Conservation (phyloP, 2,888 invertebrate genomes). For the Podotricha telesiphe region DNA sequence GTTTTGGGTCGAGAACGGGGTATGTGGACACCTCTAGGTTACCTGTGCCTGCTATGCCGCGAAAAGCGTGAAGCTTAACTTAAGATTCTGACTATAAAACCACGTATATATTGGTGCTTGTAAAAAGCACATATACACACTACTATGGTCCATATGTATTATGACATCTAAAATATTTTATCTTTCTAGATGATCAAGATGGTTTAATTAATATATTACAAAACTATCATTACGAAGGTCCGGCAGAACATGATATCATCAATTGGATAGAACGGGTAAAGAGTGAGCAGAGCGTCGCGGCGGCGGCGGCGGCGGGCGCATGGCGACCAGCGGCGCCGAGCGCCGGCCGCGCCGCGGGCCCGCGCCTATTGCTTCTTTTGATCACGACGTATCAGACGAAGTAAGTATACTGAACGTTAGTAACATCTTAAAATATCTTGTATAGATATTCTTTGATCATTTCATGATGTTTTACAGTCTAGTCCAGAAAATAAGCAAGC, state of each 20-base stretch:
- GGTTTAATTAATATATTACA: no score
- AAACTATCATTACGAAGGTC: background rate
- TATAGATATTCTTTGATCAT: background rate
- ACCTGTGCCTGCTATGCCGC: no score
- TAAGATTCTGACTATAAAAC: background rate
- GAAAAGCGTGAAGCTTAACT: background rate
- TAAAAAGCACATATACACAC: no score
- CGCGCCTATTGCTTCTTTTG: slow-evolving; percentile 97
- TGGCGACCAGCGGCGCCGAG: slow-evolving; percentile 60
- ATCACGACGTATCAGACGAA: slow-evolving; percentile 93
- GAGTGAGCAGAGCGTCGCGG: slow-evolving; percentile 32
- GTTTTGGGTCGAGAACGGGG: no score
- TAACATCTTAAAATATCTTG: background rate
- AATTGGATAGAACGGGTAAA: background rate
- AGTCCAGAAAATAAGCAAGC: slow-evolving; percentile 84
- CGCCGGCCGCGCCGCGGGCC: slow-evolving; percentile 93
- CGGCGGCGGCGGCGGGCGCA: slow-evolving; percentile 50
- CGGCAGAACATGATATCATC: slow-evolving; percentile 17
- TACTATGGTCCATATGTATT: background rate
- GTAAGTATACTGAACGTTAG: slow-evolving; percentile 57
- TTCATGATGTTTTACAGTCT: slow-evolving; percentile 65
- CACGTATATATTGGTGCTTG: background rate
- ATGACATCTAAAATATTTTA: background rate
- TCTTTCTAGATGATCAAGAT: background rate
- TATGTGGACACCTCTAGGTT: no score